These are phyloP conservation scores for Ginglymostoma cirratum DNA, from an alignment of 2,113 vertebrate species.

Conservation along the genomic window DNA sequence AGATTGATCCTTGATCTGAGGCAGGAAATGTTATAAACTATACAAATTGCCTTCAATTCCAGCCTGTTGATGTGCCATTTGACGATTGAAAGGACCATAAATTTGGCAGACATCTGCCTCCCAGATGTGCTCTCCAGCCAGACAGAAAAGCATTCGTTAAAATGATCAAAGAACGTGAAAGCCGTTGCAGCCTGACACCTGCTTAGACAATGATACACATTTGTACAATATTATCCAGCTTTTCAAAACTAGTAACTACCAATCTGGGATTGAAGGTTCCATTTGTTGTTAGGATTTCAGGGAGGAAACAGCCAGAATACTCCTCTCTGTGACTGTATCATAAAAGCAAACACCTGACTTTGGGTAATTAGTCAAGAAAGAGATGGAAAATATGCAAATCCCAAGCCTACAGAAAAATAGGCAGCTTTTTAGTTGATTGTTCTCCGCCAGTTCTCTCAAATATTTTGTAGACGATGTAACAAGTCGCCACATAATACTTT, in stretches of 20 bases:
- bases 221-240: not conserved
- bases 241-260: not conserved
- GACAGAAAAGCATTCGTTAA: constrained; percentile 16
- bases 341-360: not conserved
- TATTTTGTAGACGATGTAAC: not conserved
- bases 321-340: not conserved
- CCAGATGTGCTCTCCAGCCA: constrained; percentile 30
- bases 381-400: not conserved
- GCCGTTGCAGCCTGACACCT: not conserved
- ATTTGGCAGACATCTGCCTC: constrained; percentile 31
- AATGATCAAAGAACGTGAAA: constrained; percentile 17
- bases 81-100: constrained; percentile 28
- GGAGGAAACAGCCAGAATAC: not conserved
- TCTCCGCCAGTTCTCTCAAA: not conserved
- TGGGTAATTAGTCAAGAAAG: not conserved
- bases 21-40: constrained; percentile 31
- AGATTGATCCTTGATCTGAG: constrained; percentile 29
- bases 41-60: constrained; percentile 33
- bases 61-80: constrained; percentile 25
- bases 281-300: not conserved
- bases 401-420: not conserved
- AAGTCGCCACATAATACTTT: not conserved
- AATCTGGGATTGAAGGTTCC: not conserved
- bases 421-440: not conserved
- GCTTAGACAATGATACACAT: not conserved